These are phyloP conservation scores for Pseudomyrmex sp. DNA, from an alignment of 1,140 invertebrate species.

Conservation along the genomic window DNA sequence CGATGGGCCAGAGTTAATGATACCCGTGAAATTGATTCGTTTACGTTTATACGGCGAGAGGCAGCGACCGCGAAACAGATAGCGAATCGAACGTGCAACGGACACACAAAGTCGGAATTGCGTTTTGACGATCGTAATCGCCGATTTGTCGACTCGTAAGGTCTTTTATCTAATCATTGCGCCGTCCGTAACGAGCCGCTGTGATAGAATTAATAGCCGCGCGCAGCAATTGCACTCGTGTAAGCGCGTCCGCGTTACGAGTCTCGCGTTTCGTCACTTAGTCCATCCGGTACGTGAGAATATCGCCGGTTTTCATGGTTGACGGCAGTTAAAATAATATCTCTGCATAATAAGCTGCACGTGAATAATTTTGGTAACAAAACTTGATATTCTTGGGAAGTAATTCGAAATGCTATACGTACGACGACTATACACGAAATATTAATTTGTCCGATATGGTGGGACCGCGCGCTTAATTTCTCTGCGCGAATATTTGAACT, in stretches of 20 bases:
- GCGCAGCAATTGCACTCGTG: slow-evolving; percentile 51
- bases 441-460: too few species aligned
- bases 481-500: too few species aligned
- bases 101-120: slow-evolving; percentile 15
- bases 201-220: slow-evolving; percentile 46
- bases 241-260: slow-evolving; percentile 28
- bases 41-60: slow-evolving; percentile 37
- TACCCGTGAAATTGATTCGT: slow-evolving; percentile 51
- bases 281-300: slow-evolving; percentile 46
- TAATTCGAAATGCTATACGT: neutral
- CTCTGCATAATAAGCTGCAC: neutral
- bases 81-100: neutral
- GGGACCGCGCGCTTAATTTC: too few species aligned
- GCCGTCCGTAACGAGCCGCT: slow-evolving; percentile 29
- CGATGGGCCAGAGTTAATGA: slow-evolving; percentile 47
- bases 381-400: neutral
- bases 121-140: slow-evolving; percentile 24
- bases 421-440: neutral
- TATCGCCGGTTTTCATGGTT: slow-evolving; percentile 31
- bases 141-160: slow-evolving; percentile 38
- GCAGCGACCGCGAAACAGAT: slow-evolving; percentile 2
- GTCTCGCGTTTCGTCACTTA: slow-evolving; percentile 56
- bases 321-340: slow-evolving; percentile 6
- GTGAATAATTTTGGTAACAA: neutral
- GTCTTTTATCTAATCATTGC: slow-evolving; percentile 44